These are phyloP conservation scores for Labrus mixtus DNA, from an alignment of 2,113 vertebrate genomes.

Conservation along the genomic window DNA sequence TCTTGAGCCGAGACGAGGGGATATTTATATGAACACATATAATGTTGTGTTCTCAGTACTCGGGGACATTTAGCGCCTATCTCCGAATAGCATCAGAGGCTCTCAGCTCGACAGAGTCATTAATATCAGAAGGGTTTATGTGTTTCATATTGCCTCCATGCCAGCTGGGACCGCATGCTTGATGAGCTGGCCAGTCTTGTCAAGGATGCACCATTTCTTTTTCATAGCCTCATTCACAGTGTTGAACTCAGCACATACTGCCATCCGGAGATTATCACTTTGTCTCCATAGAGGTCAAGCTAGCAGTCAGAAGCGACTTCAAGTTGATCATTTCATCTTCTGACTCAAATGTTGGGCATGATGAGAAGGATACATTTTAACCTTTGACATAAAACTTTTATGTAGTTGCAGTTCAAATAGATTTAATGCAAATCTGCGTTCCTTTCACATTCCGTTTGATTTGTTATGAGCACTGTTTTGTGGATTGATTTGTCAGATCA, in stretches of 20 bases:
- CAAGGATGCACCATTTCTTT: slow-evolving; percentile 44
- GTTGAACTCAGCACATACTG: slow-evolving; percentile 26
- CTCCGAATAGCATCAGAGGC: slow-evolving; percentile 78
- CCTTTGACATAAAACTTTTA: no score
- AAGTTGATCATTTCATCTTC: slow-evolving; percentile 20
- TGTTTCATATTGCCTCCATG: slow-evolving; percentile 76
- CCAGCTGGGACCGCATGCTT: slow-evolving; percentile 71
- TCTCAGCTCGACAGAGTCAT: slow-evolving; percentile 74
- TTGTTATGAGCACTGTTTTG: slow-evolving; percentile 43
- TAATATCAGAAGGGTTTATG: slow-evolving; percentile 78
- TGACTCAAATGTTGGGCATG: not conserved
- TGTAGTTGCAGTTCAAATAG: no score
- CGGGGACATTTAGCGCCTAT: slow-evolving; percentile 73
- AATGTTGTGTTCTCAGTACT: slow-evolving; percentile 74
- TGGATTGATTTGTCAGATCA: slow-evolving; percentile 50
- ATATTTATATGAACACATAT: slow-evolving; percentile 79
- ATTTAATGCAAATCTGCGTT: slow-evolving; percentile 2
- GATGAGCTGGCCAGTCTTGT: slow-evolving; percentile 61
- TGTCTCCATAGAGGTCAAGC: slow-evolving; percentile 49
- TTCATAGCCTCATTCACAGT: slow-evolving; percentile 45
- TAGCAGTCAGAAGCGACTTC: slow-evolving; percentile 16
- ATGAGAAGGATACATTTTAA: not conserved
- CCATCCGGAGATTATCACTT: slow-evolving; percentile 49
- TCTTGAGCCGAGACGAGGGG: slow-evolving; percentile 68
- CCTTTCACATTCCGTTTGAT: slow-evolving; percentile 51